A percentile compares a stretch with the other conserved stretches of the same genome.
These are phyloP conservation scores for Euura saliciscinereae DNA, from an alignment of 1,140 invertebrate species.

Conservation along the genomic window DNA sequence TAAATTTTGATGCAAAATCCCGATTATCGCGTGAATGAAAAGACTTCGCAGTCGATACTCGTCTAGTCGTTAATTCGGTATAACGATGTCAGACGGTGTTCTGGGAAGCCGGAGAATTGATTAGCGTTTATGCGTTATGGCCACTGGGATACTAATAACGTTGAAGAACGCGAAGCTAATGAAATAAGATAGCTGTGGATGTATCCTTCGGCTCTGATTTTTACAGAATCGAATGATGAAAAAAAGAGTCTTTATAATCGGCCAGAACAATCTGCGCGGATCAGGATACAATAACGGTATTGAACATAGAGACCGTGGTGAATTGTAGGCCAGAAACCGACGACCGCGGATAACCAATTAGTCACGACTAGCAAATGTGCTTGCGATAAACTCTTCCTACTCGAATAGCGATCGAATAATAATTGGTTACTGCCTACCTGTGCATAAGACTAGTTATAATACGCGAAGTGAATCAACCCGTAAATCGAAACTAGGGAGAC, in stretches of 20 bases:
- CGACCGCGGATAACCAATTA: neutral
- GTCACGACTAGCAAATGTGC: neutral
- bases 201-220: neutral
- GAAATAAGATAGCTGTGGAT: neutral
- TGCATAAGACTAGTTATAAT: neutral
- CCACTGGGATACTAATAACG: neutral
- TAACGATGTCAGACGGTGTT: no score
- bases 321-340: neutral
- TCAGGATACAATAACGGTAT: conserved; percentile 3
- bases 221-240: no score
- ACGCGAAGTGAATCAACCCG: neutral
- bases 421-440: neutral
- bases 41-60: no score
- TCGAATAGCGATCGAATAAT: neutral
- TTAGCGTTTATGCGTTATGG: no score
- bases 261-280: neutral
- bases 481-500: neutral
- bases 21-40: no score
- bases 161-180: conserved; percentile 2
- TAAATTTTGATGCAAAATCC: no score
- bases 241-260: neutral
- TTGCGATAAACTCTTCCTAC: neutral
- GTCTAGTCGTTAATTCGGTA: no score
- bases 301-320: neutral
- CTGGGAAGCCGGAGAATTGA: no score